Conservation (phyloP, 1,140 invertebrate genomes). For the Heliconius congener region DNA sequence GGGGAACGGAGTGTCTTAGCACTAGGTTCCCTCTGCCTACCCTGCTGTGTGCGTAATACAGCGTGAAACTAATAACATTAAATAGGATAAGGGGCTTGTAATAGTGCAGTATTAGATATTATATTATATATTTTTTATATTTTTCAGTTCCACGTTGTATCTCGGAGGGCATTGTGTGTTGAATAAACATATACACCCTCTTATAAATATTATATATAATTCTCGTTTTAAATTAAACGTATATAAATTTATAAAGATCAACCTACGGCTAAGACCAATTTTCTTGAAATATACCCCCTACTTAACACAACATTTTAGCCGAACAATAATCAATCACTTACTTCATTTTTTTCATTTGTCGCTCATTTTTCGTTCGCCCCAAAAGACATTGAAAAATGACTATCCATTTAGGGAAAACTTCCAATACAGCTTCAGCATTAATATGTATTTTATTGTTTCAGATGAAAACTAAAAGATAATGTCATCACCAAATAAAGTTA, state of each 20-base stretch:
- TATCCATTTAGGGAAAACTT: constrained; percentile 31
- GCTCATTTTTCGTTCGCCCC: constrained; percentile 49
- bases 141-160: no score
- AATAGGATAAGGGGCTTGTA: no score
- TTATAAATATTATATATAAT: no score
- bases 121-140: no score
- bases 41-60: no score
- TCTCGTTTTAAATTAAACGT: no score
- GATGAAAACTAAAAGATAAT: constrained; percentile 52
- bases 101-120: no score
- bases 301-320: constrained; percentile 20
- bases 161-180: no score
- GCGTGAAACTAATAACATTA: no score
- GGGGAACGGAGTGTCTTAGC: no score
- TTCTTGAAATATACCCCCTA: background rate
- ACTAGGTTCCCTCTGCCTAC: no score
- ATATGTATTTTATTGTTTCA: constrained; percentile 64
- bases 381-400: constrained; percentile 67
- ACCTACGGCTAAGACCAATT: background rate
- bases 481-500: constrained; percentile 44
- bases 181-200: no score
- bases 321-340: constrained; percentile 54
- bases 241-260: background rate
- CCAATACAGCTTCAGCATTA: constrained; percentile 20
- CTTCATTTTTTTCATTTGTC: constrained; percentile 69